phyloP scores from a whole-genome alignment of 2,797 vertebrate genomes.

The Coccyzus lansbergi region DNA sequence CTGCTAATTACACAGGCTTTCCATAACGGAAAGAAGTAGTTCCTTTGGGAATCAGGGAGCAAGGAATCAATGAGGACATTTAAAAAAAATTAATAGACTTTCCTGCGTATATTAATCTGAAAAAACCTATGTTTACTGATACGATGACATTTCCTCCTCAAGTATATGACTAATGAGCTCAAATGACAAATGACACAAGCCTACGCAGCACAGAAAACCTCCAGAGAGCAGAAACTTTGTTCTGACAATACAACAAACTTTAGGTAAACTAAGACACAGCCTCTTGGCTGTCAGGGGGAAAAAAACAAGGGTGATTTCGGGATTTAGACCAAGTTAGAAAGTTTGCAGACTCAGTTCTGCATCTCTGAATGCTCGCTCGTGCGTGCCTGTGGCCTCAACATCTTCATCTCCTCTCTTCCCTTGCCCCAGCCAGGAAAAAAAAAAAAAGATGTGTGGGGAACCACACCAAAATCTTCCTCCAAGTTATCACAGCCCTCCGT shows the following conservation, averaged over 20 bases:
- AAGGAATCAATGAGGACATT: not conserved
- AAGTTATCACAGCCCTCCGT: accelerated
- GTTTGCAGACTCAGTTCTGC: not conserved
- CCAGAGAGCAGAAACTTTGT: not conserved
- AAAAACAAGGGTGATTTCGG: not conserved
- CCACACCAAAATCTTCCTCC: not conserved
- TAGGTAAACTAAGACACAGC: not conserved
- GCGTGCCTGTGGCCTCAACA: not conserved
- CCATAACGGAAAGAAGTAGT: not conserved
- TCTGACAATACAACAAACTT: not conserved
- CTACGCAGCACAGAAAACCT: not conserved
- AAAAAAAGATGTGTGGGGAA: no score
- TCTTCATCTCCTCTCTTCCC: not conserved
- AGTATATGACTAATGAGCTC: not conserved
- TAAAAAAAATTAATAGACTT: not conserved
- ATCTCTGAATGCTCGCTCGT: not conserved
- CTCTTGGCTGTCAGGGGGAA: not conserved
- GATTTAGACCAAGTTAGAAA: not conserved
- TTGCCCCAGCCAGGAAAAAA: not conserved
- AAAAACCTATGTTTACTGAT: not conserved
- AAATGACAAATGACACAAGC: not conserved
- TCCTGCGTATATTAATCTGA: not conserved
- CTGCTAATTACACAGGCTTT: not conserved
- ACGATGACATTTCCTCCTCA: not conserved
- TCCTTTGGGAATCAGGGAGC: not conserved